Base-by-base conservation (phyloP, 2,113 vertebrate species). In the Tachysurus vachellii region DNA sequence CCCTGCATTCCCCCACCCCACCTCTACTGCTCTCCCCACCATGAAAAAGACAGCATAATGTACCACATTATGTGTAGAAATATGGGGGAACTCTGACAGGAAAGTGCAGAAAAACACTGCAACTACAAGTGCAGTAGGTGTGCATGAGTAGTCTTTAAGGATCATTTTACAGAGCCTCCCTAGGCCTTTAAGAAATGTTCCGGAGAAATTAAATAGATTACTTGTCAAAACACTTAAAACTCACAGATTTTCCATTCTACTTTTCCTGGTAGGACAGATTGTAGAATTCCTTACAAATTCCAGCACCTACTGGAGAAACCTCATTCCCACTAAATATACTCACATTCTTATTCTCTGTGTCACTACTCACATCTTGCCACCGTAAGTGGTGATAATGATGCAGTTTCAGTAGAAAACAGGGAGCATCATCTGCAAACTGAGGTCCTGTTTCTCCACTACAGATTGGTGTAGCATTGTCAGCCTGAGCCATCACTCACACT, bases 41-140 rank as follows among this genome's bases (percentile, higher is more conserved):
- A 19, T 76, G 68, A 8, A 71, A 91, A 76, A 59, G 47, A 85
- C 73, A 86, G 50, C 66, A 83, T 87, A 88, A 91, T 73, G 36
- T 85, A 47, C 83, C 56, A 68, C 75, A 89, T 85, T 86, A 47
- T 80, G 53, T 42, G 53, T 44, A 23, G 31, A 86, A 62, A 53
- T 19, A 66, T 84, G 47, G 77, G 44, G 83, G 26, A 80, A 68
- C 56, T 88, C 79, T 91, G 88, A 85, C 16, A 17, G 70, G 83
- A 84, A 88, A 89, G 56, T 66, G 42, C 83, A 87, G 59, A 85
- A 17, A 75, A 79, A 81, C 31, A 61, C 44, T 77, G 61, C 66
- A 68, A 70, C 31, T 70, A 31, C 68, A 71, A 66, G 75, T 85
- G 57, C 68, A 54, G 50, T 12, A 44, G 19, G 26, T 73, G 79